Evolutionary conservation across 2,113 vertebrate genomes (phyloP).

Genomic region (Sinosuthora webbiana): DNA sequence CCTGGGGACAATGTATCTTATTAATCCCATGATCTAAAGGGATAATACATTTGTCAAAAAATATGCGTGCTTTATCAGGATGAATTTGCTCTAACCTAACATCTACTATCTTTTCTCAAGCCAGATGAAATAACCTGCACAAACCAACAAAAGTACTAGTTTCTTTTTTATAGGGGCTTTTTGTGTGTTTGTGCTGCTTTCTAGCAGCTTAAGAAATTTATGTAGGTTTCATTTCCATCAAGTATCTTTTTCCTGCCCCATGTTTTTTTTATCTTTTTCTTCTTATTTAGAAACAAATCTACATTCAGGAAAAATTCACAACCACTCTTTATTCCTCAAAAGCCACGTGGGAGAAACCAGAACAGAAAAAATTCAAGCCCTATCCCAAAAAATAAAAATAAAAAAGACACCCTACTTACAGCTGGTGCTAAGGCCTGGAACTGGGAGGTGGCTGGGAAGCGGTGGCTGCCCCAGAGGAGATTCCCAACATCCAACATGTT

Average conservation of each 20-base stretch:
- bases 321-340: not conserved
- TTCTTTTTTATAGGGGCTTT: not conserved
- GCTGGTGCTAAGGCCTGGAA: not conserved
- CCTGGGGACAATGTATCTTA: not conserved
- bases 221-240: not conserved
- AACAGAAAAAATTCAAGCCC: not conserved
- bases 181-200: not conserved
- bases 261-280: not conserved
- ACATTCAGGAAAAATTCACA: not conserved
- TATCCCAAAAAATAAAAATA: too few species aligned
- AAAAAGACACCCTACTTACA: not conserved
- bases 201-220: not conserved
- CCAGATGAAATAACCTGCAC: not conserved
- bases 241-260: not conserved
- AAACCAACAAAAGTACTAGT: not conserved
- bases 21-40: not conserved
- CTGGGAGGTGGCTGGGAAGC: not conserved
- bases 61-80: not conserved
- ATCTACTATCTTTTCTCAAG: not conserved
- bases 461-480: not conserved
- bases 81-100: not conserved
- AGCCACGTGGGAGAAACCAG: not conserved
- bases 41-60: not conserved
- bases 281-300: not conserved
- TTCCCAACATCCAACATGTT: accelerated